These are phyloP conservation scores for Cyprinus carpio DNA, from an alignment of 2,113 vertebrate genomes.

Conservation along the genomic window DNA sequence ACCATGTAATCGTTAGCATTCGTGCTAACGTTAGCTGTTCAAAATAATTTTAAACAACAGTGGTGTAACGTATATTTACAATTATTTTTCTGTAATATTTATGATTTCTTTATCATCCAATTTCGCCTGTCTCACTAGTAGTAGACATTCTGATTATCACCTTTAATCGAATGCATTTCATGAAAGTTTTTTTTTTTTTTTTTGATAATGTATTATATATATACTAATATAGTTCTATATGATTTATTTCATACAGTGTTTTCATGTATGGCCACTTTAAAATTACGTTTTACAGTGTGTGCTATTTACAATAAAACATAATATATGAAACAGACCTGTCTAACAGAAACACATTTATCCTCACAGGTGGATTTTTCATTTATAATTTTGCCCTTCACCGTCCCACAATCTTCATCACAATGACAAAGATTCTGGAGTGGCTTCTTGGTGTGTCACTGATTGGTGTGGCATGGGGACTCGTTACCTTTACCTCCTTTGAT, in stretches of 20 bases:
- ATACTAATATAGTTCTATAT: too few relatives aligned
- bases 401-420: conserved; percentile 60
- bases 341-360: not conserved
- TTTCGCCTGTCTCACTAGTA: not conserved
- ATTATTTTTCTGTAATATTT: not conserved
- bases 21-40: not conserved
- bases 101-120: not conserved
- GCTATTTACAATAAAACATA: not conserved
- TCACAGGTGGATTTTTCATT: not conserved
- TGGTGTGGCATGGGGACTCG: conserved; percentile 75
- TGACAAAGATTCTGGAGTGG: conserved; percentile 93
- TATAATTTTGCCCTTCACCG: not conserved
- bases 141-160: too few relatives aligned
- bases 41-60: not conserved
- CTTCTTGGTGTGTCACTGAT: conserved; percentile 75
- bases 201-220: not conserved
- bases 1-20: not conserved
- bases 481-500: conserved; percentile 81
- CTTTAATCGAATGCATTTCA: not conserved
- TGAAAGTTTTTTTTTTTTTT: not conserved
- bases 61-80: not conserved
- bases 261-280: not conserved
- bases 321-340: not conserved
- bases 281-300: not conserved
- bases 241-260: not conserved